Percentiles rank a stretch among this genome's conserved stretches.
phyloP scores from a whole-genome alignment of 1,140 invertebrate genomes.

The Drosophila nigrodunni region DNA sequence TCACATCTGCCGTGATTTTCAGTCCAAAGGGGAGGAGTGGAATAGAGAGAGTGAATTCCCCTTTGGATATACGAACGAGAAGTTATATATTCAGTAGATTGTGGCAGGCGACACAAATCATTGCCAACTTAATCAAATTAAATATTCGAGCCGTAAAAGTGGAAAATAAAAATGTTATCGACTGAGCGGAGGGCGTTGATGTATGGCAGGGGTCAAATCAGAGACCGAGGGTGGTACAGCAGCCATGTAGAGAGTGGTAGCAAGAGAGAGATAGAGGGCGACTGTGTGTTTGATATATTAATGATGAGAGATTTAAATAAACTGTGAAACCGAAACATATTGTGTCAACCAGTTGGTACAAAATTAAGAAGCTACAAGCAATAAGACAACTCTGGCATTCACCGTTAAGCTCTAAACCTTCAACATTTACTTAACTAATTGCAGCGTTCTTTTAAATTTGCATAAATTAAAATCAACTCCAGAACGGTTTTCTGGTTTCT shows the following conservation, averaged over 20 bases:
- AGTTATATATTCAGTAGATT: constrained; percentile 5
- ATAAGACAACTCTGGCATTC: constrained; percentile 51
- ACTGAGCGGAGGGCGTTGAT: constrained; percentile 44
- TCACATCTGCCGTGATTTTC: constrained; percentile 66
- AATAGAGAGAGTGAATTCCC: constrained; percentile 46
- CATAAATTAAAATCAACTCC: constrained; percentile 58
- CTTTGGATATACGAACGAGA: constrained; percentile 36
- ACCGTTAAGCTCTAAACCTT: constrained; percentile 56
- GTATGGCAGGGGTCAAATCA: constrained; percentile 54
- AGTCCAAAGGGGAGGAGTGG: too few species aligned
- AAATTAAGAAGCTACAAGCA: constrained; percentile 49
- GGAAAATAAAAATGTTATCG: constrained; percentile 73
- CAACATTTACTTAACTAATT: constrained; percentile 77
- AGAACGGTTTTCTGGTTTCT: constrained; percentile 23
- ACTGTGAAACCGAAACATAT: constrained; percentile 75
- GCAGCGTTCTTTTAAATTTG: constrained; percentile 68
- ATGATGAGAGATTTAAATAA: constrained; percentile 69
- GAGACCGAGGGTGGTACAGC: constrained; percentile 14
- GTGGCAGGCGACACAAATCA: constrained; percentile 68
- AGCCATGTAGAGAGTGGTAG: constrained; percentile 23
- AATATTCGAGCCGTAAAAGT: constrained; percentile 78
- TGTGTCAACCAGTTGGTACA: constrained; percentile 54
- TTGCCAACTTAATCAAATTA: constrained; percentile 82
- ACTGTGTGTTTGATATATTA: constrained; percentile 41
- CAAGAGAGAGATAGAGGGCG: constrained; percentile 15